Evolutionary conservation across 1,140 invertebrate species (phyloP), one percentile per base, ranked within the genome.

Genomic region (Rhagoletis zephyria): DNA sequence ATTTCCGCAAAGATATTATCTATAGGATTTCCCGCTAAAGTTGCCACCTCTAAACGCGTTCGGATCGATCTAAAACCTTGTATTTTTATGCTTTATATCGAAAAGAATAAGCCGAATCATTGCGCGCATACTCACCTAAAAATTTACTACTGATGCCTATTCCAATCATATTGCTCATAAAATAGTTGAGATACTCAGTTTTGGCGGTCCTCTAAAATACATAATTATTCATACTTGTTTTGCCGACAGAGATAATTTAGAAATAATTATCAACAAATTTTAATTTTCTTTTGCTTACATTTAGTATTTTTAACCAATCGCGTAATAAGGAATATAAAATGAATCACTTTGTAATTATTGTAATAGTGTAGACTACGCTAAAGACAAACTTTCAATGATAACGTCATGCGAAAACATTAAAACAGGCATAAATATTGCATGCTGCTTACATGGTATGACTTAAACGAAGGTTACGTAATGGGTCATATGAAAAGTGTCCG

Each of bases 361-460:
- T 7, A 30, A 30, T 30, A 56, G 51, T 56, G 51, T 2, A 56
- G 30, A 7, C 51, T 56, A 56, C 51, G 30, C 30, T 56, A 5
- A 56, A 2, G 30, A 67, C 30, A 30, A 30, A 30, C 19, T 67
- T 67, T 3, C 12, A 74, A 45, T 74, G 42, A 74, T 74, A 74
- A 16, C 67, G 67, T 74, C 67, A 74, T 74, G 45, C 4, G 9
- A 48, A 74, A 48, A 45, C 67, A 74, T 74, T 74, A 74, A 74
- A 74, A 2, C 42, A 74, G 40, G 45, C 67, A 74, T 74, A 30
- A 65, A 2, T 30, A 65, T 65, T 65, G 3, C 9, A 65, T n/a
- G 30, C 64, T 14, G 61, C 4, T 63, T 63, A 63, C 61, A 63
- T 12, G 30, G 12, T 63, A 74, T 48, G 30, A 10, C 51, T 30